phyloP scores from a whole-genome alignment of 2,888 invertebrate species.

The Myopa testacea region DNA sequence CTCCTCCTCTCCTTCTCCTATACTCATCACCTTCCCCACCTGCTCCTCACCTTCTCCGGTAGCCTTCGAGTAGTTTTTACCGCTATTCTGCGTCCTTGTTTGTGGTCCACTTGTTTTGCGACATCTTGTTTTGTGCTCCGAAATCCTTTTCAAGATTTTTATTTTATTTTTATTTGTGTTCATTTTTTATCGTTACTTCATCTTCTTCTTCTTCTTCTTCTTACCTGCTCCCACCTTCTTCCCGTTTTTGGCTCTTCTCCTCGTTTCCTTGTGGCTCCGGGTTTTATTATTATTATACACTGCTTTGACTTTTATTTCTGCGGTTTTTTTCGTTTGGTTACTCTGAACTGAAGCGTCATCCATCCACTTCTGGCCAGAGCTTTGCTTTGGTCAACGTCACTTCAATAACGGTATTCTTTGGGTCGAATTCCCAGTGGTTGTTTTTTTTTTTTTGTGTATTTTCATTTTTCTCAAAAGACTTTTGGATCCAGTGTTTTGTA shows the following conservation, averaged over 20 bases:
- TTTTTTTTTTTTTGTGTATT: neutral
- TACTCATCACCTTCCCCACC: neutral
- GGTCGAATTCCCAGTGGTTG: neutral
- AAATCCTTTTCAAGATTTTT: conserved; percentile 8
- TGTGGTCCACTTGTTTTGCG: conserved; percentile 29
- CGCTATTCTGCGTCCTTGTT: neutral
- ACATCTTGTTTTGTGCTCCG: conserved; percentile 1
- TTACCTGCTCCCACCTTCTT: no score
- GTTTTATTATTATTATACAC: conserved; percentile 6
- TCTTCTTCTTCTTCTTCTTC: no score
- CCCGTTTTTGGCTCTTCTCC: neutral
- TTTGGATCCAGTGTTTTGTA: neutral
- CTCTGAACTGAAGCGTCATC: neutral
- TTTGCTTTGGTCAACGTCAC: conserved; percentile 26
- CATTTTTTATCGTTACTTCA: neutral
- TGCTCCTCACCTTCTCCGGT: neutral
- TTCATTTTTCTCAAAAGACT: neutral
- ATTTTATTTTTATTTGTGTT: neutral
- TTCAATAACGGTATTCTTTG: conserved; percentile 14
- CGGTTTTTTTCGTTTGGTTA: conserved; percentile 13
- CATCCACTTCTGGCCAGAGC: conserved; percentile 22
- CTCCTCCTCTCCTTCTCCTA: neutral
- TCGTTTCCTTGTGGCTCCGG: no score
- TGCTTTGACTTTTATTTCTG: conserved; percentile 30
- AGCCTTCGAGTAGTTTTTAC: neutral